Evolutionary conservation across 2,888 invertebrate genomes (phyloP).

Genomic region (Gryllus longicercus): DNA sequence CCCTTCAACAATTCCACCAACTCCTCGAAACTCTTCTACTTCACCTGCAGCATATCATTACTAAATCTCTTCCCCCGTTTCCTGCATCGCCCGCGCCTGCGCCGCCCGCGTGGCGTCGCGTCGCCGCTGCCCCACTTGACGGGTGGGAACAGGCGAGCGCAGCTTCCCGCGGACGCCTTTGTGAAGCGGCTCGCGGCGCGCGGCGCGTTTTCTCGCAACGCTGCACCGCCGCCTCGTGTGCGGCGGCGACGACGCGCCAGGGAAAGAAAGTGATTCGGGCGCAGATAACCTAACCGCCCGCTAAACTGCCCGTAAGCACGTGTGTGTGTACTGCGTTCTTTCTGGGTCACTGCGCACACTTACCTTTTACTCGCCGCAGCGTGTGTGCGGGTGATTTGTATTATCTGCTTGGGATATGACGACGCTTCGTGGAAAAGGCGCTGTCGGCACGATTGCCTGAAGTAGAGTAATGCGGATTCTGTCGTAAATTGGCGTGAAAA

Average conservation of each 20-base stretch:
- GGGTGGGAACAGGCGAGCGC: background rate
- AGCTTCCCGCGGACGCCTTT: conserved; percentile 1
- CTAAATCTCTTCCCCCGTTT: too few relatives aligned
- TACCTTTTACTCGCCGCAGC: too few relatives aligned
- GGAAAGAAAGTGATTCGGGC: background rate
- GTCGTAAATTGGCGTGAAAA: too few relatives aligned
- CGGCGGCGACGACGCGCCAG: background rate
- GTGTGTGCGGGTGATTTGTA: too few relatives aligned
- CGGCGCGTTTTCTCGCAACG: background rate
- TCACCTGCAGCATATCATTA: too few relatives aligned
- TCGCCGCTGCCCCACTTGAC: background rate
- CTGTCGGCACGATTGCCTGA: too few relatives aligned
- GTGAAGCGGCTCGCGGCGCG: background rate
- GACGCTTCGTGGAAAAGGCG: too few relatives aligned
- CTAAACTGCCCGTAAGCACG: background rate
- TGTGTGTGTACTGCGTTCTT: background rate
- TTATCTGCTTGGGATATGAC: too few relatives aligned
- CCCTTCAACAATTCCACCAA: too few relatives aligned
- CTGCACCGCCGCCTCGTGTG: background rate
- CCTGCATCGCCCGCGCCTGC: too few relatives aligned
- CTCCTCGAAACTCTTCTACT: too few relatives aligned
- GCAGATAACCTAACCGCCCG: background rate
- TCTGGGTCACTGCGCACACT: background rate
- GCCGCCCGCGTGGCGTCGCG: background rate
- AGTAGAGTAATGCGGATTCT: too few relatives aligned